phyloP scores from a whole-genome alignment of 2,113 vertebrate genomes.

The Heterotis niloticus region DNA sequence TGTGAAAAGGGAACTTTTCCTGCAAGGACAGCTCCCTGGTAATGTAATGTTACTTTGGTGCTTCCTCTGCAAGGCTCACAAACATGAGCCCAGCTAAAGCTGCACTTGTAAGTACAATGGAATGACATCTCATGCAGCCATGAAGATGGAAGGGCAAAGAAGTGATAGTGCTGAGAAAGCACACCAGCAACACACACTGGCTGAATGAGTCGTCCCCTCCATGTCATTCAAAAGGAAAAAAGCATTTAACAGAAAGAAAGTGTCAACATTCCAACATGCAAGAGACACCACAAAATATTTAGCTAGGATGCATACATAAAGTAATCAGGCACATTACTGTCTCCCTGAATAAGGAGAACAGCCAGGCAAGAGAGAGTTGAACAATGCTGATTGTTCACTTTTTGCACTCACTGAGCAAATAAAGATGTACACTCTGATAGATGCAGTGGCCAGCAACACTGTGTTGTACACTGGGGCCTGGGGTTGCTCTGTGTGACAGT shows the following conservation, averaged over 20 bases:
- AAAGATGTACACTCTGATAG: not conserved
- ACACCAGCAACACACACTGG: not conserved
- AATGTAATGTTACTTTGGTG: not conserved
- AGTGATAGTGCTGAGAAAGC: not conserved
- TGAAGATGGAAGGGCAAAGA: not conserved
- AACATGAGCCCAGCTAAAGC: not conserved
- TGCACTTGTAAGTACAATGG: not conserved
- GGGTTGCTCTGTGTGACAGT: not conserved
- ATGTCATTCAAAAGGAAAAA: not conserved
- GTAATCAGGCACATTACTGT: not conserved
- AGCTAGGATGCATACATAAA: constrained; percentile 12
- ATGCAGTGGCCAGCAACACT: no score
- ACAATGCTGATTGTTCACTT: not conserved
- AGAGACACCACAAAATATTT: constrained; percentile 29
- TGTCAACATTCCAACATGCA: constrained; percentile 26
- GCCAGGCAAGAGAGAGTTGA: constrained; percentile 8
- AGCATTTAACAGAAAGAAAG: constrained; percentile 22
- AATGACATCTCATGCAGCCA: not conserved
- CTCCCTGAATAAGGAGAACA: constrained; percentile 8
- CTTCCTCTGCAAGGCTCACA: constrained; percentile 1
- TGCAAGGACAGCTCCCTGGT: not conserved
- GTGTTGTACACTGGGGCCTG: not conserved
- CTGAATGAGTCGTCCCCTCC: not conserved
- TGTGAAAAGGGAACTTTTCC: constrained; percentile 14
- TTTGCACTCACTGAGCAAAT: not conserved